Evolutionary conservation across 2,797 vertebrate species (phyloP).

Genomic region (Coranthus polyacanthus): DNA sequence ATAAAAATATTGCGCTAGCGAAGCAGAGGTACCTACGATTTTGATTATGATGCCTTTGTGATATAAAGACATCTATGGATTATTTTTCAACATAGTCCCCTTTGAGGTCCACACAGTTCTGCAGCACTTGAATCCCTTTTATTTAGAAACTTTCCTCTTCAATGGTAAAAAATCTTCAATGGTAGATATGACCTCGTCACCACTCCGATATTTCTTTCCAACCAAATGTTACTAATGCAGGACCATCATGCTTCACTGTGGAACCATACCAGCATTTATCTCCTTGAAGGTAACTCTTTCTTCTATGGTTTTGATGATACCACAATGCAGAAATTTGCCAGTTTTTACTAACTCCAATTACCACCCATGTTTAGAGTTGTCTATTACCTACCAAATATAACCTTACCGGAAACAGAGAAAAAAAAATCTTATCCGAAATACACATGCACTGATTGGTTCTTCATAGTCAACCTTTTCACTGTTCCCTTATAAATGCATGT

Average conservation of each 20-base stretch:
- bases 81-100: no score
- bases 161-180: slow-evolving; percentile 10
- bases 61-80: not conserved
- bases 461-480: no score
- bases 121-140: slow-evolving; percentile 1
- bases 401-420: no score
- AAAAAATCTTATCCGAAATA: no score
- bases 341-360: no score
- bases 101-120: not conserved
- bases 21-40: slow-evolving; percentile 13
- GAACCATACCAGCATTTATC: not conserved
- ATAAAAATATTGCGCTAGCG: slow-evolving; percentile 23
- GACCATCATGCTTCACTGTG: not conserved
- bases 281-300: not conserved
- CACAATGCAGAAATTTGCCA: no score
- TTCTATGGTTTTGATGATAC: not conserved
- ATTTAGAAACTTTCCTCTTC: slow-evolving; percentile 8
- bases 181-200: slow-evolving; percentile 7
- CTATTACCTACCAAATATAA: no score
- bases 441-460: no score
- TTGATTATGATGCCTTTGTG: not conserved
- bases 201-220: not conserved
- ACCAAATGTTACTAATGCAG: not conserved
- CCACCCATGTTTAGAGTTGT: no score
- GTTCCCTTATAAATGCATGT: not conserved